These are phyloP conservation scores for Amblyteles armatorius DNA, from an alignment of 2,888 invertebrate species.

Conservation along the genomic window DNA sequence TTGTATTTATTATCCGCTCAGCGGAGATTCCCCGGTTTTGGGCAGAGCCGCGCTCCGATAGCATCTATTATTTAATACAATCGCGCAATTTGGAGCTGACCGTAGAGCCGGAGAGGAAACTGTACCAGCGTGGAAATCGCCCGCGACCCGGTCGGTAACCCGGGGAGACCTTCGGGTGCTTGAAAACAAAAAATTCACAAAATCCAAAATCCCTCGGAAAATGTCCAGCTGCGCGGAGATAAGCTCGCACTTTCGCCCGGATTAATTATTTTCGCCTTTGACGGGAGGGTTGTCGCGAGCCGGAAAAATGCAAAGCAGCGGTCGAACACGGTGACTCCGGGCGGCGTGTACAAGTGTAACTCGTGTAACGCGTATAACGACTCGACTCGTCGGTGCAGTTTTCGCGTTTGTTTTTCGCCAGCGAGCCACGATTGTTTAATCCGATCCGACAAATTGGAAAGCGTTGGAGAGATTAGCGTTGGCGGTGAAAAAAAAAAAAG, in stretches of 20 bases:
- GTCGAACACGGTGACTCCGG: background rate
- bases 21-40: conserved; percentile 1
- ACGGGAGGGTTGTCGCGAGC: background rate
- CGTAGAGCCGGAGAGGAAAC: too few relatives aligned
- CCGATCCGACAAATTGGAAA: conserved; percentile 76
- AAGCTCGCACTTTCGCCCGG: background rate
- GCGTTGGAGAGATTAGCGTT: conserved; percentile 36
- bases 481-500: conserved; percentile 12
- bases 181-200: background rate
- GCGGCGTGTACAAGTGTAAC: background rate
- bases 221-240: background rate
- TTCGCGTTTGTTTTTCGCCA: conserved; percentile 40
- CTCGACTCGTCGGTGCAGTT: background rate
- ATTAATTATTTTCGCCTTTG: background rate
- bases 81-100: too few relatives aligned
- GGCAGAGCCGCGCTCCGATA: conserved; percentile 52
- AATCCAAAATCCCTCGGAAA: background rate
- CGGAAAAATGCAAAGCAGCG: background rate
- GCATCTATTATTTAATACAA: conserved; percentile 75
- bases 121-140: too few relatives aligned
- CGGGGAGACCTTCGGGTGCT: too few relatives aligned
- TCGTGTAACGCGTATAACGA: conserved; percentile 10
- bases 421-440: conserved; percentile 76
- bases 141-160: too few relatives aligned
- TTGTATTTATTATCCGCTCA: conserved; percentile 18